Evolutionary conservation across 2,797 vertebrate species (phyloP).

Genomic region (Falco naumanni): DNA sequence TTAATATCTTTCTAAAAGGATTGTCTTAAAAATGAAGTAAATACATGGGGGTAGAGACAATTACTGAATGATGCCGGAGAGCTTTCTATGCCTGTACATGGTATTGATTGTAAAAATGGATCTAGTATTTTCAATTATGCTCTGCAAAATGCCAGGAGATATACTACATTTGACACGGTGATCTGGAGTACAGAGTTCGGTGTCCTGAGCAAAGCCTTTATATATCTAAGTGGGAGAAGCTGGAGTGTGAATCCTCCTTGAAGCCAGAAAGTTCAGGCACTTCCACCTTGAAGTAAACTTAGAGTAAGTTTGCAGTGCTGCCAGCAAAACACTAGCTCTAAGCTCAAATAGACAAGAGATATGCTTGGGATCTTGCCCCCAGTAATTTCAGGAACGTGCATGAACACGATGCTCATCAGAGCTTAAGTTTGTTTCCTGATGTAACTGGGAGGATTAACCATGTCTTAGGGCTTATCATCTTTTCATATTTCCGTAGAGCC

Average conservation of each 20-base stretch:
- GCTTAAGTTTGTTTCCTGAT: background rate
- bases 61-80: background rate
- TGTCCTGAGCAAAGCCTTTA: background rate
- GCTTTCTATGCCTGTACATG: background rate
- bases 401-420: background rate
- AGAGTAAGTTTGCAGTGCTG: background rate
- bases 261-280: slow-evolving; percentile 34
- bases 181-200: background rate
- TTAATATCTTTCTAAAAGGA: background rate
- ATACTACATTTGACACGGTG: background rate
- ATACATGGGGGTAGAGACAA: background rate
- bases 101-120: background rate
- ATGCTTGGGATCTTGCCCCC: background rate
- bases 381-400: background rate
- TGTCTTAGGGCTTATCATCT: background rate
- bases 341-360: background rate
- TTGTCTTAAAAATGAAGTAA: background rate
- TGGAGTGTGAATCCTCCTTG: background rate
- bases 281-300: background rate
- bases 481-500: background rate
- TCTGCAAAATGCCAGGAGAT: slow-evolving; percentile 17
- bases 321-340: background rate
- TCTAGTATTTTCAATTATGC: background rate
- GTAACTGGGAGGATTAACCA: background rate
- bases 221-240: background rate